Conservation (phyloP, 2,797 vertebrate species). For the Cottoperca gobio region DNA sequence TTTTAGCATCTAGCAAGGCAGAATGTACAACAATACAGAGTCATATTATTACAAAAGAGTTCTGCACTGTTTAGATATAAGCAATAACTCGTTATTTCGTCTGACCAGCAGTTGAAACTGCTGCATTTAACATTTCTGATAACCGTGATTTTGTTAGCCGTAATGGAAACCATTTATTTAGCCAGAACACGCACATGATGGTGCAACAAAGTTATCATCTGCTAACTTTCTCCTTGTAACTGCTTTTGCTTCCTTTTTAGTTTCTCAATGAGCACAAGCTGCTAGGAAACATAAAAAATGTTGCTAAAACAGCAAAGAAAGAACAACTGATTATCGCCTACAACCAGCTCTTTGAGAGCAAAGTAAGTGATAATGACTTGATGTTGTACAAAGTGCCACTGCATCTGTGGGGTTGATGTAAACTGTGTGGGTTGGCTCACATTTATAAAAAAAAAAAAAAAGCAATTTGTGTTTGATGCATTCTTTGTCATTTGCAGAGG, state of each 20-base stretch:
- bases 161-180: background rate
- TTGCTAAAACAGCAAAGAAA: constrained; percentile 96
- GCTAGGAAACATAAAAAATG: constrained; percentile 96
- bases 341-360: constrained; percentile 91
- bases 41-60: rapidly evolving
- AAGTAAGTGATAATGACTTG: constrained; percentile 80
- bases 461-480: background rate
- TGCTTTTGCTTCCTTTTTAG: constrained; percentile 72
- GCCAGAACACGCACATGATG: too few relatives aligned
- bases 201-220: background rate
- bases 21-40: rapidly evolving
- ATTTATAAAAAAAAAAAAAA: too few relatives aligned
- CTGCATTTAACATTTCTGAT: too few relatives aligned
- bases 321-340: constrained; percentile 92
- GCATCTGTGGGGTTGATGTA: background rate
- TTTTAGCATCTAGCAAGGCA: background rate
- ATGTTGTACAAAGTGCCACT: background rate
- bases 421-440: background rate
- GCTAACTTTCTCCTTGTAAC: background rate
- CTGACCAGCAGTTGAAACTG: background rate
- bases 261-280: constrained; percentile 96
- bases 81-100: background rate
- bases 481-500: constrained; percentile 77
- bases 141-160: too few relatives aligned
- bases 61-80: background rate